phyloP scores from a whole-genome alignment of 2,113 vertebrate species.

The Ahaetulla prasina region DNA sequence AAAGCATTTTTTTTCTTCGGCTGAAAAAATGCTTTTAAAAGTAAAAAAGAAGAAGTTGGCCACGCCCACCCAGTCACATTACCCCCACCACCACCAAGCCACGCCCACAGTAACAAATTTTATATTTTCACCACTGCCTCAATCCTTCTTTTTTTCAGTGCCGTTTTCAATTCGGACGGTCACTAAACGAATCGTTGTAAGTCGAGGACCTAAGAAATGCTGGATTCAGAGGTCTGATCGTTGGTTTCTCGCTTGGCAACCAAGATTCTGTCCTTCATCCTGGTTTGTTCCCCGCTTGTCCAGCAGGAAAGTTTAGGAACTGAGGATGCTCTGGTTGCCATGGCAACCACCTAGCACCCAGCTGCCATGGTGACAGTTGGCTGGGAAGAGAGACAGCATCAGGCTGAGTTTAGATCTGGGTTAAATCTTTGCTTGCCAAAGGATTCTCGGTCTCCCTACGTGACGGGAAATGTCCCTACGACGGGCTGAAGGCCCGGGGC shows the following conservation, averaged over 20 bases:
- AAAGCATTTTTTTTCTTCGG: too few relatives aligned
- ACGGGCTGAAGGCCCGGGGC: fast-evolving
- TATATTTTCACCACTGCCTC: too few relatives aligned
- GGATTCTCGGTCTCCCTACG: neutral
- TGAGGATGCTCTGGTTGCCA: neutral
- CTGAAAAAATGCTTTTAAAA: too few relatives aligned
- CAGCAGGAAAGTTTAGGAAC: neutral
- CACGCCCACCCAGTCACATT: too few relatives aligned
- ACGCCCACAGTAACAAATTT: too few relatives aligned
- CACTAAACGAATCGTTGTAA: neutral
- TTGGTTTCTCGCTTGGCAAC: neutral
- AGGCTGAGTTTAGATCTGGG: neutral
- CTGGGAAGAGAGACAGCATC: neutral
- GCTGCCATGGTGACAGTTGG: slow-evolving; percentile 7
- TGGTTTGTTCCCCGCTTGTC: neutral
- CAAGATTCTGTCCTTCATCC: neutral
- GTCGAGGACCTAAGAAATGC: neutral
- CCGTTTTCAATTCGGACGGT: neutral
- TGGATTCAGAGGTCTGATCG: neutral
- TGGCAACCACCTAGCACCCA: neutral
- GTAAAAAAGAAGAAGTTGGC: too few relatives aligned
- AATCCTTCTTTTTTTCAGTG: too few relatives aligned
- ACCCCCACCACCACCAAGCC: too few relatives aligned
- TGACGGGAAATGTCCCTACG: fast-evolving
- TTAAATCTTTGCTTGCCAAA: neutral